Base-by-base conservation (phyloP, 1,140 invertebrate genomes). In the Megathymus violae region DNA sequence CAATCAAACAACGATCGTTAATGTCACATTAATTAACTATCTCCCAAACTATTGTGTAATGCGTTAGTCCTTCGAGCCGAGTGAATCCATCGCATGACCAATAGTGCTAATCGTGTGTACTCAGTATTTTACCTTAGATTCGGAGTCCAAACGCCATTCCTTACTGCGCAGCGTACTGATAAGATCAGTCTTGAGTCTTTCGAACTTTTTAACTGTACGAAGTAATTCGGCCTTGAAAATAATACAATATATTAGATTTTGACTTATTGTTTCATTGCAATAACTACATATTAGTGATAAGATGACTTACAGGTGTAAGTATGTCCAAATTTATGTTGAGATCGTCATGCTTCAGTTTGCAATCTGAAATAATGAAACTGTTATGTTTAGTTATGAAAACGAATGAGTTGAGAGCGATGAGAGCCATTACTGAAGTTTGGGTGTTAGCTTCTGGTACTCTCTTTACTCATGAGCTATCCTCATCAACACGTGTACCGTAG, bases 301-400 rank as follows among this genome's bases (percentile, higher is more conserved):
- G 69, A 9, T 31, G 4, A 82, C 80, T 89, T 82, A 92, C 92
- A 48, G 91, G 90, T 64, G 85, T 91, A 31, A 92, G 71, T 16
- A 89, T 79, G 67, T 92, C 91, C 63, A 92, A 78, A 62, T 92
- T 92, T 38, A 92, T 91, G 56, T 92, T 91, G 0, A 92, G 74
- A 73, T 92, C 88, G 63, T 92, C 87, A 36, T 92, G 88, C 69
- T 92, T 90, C 65, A 92, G 72, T 71, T 89, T 92, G 62, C 88
- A 92, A 74, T 89, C 84, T 88, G 73, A 14, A 83, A 80, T 22
- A 43, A 50, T n/a, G 68, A 61, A 67, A 61, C n/a, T 40, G 38
- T 38, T 60, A 64, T 46, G 15, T 43, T n/a, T n/a, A n/a, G n/a
- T n/a, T n/a, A n/a, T n/a, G n/a, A n/a, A n/a, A n/a, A n/a, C n/a